Conservation (phyloP, 2,888 invertebrate genomes). For the Panorpa germanica region DNA sequence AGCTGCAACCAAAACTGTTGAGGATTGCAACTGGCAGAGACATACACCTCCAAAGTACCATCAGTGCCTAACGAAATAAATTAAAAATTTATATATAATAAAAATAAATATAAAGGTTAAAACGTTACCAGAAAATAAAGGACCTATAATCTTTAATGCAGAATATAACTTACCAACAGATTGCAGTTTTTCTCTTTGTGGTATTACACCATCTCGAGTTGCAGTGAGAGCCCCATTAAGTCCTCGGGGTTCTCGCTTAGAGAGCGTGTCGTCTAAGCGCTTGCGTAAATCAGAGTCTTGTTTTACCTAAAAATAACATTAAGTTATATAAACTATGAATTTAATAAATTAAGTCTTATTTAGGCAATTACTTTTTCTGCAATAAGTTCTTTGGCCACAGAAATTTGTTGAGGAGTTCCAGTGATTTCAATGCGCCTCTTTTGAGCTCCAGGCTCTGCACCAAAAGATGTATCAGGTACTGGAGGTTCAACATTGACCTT, state of each 20-base stretch:
- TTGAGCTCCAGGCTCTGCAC: no score
- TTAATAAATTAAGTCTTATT: no score
- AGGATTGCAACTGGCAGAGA: constrained; percentile 69
- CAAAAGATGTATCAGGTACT: no score
- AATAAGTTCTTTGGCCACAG: constrained; percentile 48
- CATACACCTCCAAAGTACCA: constrained; percentile 62
- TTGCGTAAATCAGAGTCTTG: no score
- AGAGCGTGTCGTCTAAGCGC: constrained; percentile 20
- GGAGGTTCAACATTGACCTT: constrained; percentile 39
- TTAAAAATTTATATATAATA: no score
- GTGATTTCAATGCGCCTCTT: constrained; percentile 25
- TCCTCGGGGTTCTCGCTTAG: constrained; percentile 29
- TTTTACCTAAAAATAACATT: not conserved
- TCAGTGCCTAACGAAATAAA: no score
- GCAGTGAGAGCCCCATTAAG: constrained; percentile 16
- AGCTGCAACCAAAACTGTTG: constrained; percentile 76
- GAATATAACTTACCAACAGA: no score
- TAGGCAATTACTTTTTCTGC: constrained; percentile 48
- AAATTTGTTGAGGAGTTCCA: constrained; percentile 60
- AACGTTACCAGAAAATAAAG: no score
- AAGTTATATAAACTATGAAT: not conserved
- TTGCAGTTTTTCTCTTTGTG: constrained; percentile 19
- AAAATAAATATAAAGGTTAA: no score
- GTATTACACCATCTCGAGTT: constrained; percentile 17
- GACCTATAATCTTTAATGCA: no score